Evolutionary conservation across 2,113 vertebrate genomes (phyloP).

Genomic region (Nestor notabilis): DNA sequence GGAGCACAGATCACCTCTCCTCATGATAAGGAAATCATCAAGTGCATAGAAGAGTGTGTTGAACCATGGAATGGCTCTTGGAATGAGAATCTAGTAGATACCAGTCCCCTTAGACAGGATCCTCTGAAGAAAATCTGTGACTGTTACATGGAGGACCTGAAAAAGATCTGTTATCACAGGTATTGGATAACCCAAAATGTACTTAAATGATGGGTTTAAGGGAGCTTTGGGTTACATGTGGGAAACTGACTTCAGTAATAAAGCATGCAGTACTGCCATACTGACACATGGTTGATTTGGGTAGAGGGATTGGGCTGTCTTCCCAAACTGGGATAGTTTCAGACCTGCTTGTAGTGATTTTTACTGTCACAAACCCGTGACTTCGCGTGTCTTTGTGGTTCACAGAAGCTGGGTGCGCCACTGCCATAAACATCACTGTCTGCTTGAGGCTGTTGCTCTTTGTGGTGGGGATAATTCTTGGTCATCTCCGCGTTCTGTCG

Average conservation of each 20-base stretch:
- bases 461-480: background rate
- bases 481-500: background rate
- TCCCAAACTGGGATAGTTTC: background rate
- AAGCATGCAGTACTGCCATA: background rate
- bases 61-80: slow-evolving; percentile 91
- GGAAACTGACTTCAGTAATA: background rate
- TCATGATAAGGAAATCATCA: slow-evolving; percentile 90
- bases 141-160: slow-evolving; percentile 88
- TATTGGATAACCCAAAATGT: slow-evolving; percentile 11
- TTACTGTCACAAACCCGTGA: background rate
- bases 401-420: background rate
- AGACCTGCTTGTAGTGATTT: background rate
- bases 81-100: slow-evolving; percentile 84
- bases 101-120: slow-evolving; percentile 81
- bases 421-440: background rate
- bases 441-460: background rate
- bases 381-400: background rate
- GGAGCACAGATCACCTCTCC: slow-evolving; percentile 91
- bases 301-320: background rate
- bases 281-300: background rate
- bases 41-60: slow-evolving; percentile 85
- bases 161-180: slow-evolving; percentile 89
- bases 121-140: slow-evolving; percentile 83
- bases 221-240: background rate
- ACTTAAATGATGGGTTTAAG: accelerated